Conservation (phyloP, 2,113 vertebrate species). For the Xenotilapia flavipinnis region DNA sequence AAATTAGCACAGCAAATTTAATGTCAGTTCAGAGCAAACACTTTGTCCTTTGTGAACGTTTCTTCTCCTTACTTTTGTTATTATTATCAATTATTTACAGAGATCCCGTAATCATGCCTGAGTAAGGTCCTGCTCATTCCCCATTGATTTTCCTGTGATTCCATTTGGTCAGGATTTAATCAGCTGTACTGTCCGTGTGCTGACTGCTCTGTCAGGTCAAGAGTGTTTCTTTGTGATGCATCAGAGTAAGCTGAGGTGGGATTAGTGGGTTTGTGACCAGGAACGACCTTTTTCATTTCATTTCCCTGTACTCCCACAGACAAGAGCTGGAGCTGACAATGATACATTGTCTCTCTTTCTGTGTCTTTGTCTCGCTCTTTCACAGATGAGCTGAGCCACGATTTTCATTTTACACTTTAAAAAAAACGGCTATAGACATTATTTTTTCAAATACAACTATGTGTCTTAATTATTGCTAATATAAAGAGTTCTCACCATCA, state of each 20-base stretch:
- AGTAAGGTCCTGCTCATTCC: neutral
- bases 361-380: neutral
- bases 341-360: neutral
- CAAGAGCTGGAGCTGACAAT: neutral
- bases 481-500: neutral
- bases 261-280: conserved; percentile 14
- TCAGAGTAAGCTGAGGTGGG: conserved; percentile 8
- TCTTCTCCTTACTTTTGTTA: neutral
- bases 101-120: neutral
- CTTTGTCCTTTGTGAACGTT: neutral
- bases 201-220: neutral
- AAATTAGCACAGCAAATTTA: neutral
- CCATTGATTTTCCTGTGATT: neutral
- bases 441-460: neutral
- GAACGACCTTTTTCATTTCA: conserved; percentile 11
- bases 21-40: neutral
- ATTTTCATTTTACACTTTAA: neutral
- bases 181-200: neutral
- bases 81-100: neutral
- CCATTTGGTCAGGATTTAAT: conserved; percentile 1
- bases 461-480: neutral
- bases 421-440: neutral
- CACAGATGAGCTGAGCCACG: neutral
- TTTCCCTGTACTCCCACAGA: conserved; percentile 1
- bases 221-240: conserved; percentile 19